Percentiles rank a stretch among this genome's conserved stretches.
Evolutionary conservation across 2,797 vertebrate genomes (phyloP).

Genomic region (Silurus lanzhouensis): DNA sequence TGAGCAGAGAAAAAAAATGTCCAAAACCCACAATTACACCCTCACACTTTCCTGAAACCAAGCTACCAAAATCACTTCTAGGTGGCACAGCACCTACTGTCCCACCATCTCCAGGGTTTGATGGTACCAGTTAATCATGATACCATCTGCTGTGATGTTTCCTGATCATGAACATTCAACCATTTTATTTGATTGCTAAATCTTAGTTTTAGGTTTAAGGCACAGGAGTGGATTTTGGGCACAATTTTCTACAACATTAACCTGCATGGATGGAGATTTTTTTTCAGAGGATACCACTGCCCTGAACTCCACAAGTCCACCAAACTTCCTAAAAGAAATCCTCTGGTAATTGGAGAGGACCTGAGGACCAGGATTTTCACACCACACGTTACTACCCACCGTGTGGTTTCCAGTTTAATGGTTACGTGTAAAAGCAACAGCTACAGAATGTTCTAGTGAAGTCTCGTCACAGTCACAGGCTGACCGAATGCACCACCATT

Average conservation of each 20-base stretch:
- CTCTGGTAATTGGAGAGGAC: neutral
- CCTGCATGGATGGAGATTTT: neutral
- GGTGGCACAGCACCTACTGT: no score
- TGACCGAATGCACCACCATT: constrained; percentile 10
- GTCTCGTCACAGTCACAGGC: constrained; percentile 36
- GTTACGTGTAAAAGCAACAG: constrained; percentile 37
- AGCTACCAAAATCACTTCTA: neutral
- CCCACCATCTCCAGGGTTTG: neutral
- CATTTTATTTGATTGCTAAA: no score
- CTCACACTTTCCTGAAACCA: neutral
- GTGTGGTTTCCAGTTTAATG: constrained; percentile 43
- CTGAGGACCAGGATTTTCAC: neutral
- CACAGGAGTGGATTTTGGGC: neutral
- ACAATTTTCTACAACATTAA: neutral
- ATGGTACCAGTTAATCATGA: no score
- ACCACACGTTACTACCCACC: neutral
- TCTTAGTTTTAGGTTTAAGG: neutral
- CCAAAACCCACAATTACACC: neutral
- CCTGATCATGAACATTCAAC: neutral
- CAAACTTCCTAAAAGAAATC: neutral
- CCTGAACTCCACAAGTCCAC: neutral
- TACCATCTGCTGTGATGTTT: neutral
- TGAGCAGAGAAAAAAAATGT: no score
- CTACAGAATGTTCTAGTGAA: constrained; percentile 27
- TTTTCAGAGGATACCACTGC: neutral